These are phyloP conservation scores for Biston betularia DNA, from an alignment of 2,888 invertebrate genomes.

Conservation along the genomic window DNA sequence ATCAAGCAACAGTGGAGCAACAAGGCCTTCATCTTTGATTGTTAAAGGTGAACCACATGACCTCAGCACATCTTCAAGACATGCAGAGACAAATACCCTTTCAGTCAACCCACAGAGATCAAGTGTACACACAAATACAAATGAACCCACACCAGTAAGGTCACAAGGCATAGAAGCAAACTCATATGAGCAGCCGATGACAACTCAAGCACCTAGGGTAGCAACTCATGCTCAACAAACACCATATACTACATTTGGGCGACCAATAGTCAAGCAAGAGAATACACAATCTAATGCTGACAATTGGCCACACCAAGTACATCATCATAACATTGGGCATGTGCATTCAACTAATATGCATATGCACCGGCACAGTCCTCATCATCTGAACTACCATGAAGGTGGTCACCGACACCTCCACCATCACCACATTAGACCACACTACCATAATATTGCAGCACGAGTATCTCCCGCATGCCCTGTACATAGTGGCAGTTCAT, in stretches of 20 bases:
- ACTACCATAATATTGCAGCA: conserved; percentile 24
- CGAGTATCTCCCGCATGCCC: conserved; percentile 42
- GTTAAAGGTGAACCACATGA: conserved; percentile 69
- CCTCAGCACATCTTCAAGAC: conserved; percentile 49
- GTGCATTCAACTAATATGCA: conserved; percentile 51
- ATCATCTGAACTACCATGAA: conserved; percentile 54
- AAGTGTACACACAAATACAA: conserved; percentile 44
- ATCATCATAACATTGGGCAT: conserved; percentile 36
- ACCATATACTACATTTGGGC: background rate
- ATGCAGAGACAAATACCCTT: conserved; percentile 45
- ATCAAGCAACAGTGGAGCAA: conserved; percentile 37
- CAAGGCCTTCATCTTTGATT: conserved; percentile 50
- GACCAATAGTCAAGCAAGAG: conserved; percentile 58
- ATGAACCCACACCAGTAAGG: conserved; percentile 37
- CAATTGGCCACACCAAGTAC: conserved; percentile 45
- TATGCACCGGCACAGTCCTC: conserved; percentile 49
- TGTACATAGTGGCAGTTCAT: conserved; percentile 42
- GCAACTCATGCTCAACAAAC: background rate
- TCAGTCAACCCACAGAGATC: conserved; percentile 30
- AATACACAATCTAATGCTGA: conserved; percentile 44
- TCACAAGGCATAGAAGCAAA: conserved; percentile 27
- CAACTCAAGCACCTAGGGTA: background rate
- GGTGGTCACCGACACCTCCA: conserved; percentile 52
- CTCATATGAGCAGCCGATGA: conserved; percentile 2
- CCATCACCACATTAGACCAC: conserved; percentile 42